Base-by-base conservation (phyloP, 2,888 invertebrate genomes). In the Xylophagus ater region DNA sequence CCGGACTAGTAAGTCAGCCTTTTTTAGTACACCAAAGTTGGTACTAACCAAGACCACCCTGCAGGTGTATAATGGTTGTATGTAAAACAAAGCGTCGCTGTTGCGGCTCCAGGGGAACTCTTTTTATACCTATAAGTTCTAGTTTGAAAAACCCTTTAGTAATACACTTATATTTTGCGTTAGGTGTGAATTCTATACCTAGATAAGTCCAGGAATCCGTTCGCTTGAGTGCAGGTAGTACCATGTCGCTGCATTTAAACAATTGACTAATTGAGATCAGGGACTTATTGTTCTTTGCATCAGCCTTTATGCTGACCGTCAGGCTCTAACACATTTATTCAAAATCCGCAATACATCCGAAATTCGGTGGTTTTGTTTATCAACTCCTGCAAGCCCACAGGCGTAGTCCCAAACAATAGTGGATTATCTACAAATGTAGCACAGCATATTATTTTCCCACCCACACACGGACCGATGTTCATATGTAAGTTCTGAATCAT, bases 61-160 rank as follows among this genome's bases (percentile, higher is more conserved):
- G 20, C 12, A 13, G 12, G n/a, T 18, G 32, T 14, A 32, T 32
- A 2, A 32, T 3, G 19, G 20, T 19, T 2, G 18, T n/a, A 8
- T 13, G 9, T 4, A 12, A 8, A 18, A 32, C 20, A n/a, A 19
- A 19, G 4, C 18, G 8, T 5, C 18, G 18, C 12, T 32, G 32
- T 32, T 32, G 32, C n/a, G 32, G 32, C 19, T 32, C 20, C 8
- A 32, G 19, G 2, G 19, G 32, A 8, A 20, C 32, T 14, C 13
- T 17, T 3, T 8, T 9, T 6, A 32, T 18, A 17, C 6, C 13
- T 2, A 32, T 7, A 4, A 13, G 8, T 3, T 7, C n/a, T n/a
- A 4, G 7, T 9, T 17, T 7, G 6, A n/a, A 6, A 14, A n/a
- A 4, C 32, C n/a, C n/a, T n/a, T n/a, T n/a, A n/a, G n/a, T n/a